A percentile compares a stretch with the other conserved stretches of the same genome.
These are phyloP conservation scores for Styela clava DNA, from an alignment of 23 tunicate species.

Conservation along the genomic window DNA sequence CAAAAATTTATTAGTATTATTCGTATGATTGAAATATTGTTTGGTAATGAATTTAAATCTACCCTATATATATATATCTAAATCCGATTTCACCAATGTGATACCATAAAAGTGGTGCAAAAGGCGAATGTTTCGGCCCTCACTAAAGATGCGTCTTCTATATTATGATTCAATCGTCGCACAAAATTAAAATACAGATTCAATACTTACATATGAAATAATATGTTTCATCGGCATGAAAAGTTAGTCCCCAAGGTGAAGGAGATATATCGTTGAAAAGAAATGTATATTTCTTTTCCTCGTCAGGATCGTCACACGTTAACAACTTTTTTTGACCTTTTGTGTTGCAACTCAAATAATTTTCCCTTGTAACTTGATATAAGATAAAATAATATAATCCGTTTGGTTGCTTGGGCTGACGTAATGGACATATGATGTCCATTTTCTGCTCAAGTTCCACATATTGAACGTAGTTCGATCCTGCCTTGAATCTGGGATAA, in stretches of 20 bases:
- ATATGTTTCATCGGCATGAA: constrained; percentile 62
- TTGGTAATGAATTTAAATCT: too few species aligned
- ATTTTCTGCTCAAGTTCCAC: constrained; percentile 64
- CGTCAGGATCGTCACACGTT: constrained; percentile 64
- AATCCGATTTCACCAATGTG: too few species aligned
- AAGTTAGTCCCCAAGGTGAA: constrained; percentile 92
- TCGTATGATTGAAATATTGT: too few species aligned
- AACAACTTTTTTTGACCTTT: constrained; percentile 54
- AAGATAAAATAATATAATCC: constrained; percentile 59
- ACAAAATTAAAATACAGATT: not conserved
- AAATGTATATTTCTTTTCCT: constrained; percentile 93
- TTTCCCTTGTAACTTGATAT: constrained; percentile 52
- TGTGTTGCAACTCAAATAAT: constrained; percentile 57
- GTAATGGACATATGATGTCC: constrained; percentile 85
- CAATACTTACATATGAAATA: constrained; percentile 88
- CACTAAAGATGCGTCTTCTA: too few species aligned
- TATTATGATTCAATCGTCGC: too few species aligned
- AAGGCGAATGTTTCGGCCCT: too few species aligned
- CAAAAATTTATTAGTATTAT: too few species aligned
- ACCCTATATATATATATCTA: too few species aligned
- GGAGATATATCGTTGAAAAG: constrained; percentile 84
- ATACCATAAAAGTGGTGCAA: too few species aligned
- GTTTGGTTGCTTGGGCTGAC: constrained; percentile 17
- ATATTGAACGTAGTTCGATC: not conserved
- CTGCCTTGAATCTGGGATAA: not conserved